Evolutionary conservation across 1,140 invertebrate species (phyloP), one percentile per base, ranked within the genome.

Genomic region (Drosophila lowei): DNA sequence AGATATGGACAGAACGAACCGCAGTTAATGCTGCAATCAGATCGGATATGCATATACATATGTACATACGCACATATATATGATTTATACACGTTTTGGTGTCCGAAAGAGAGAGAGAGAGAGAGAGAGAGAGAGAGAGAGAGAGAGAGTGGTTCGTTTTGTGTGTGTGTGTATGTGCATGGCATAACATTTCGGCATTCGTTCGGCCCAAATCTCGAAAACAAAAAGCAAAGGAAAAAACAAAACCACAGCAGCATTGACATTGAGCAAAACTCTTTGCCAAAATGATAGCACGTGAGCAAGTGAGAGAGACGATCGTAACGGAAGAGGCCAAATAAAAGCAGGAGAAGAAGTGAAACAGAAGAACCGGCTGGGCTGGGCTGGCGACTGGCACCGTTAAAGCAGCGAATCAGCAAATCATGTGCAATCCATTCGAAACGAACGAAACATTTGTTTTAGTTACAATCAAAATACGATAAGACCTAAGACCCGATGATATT

Each of bases 251-350:
- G 63, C 4, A 74, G 77, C 77, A 85, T 85, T 85, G 81, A 86
- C 81, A 86, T 86, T 85, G 81, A 74, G 56, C 58, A 62, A 74
- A 38, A 74, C 41, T 74, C 41, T 74, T 80, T 75, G 68, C 61
- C 77, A 85, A 85, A 70, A 52, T 28, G 66, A 52, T 28, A 63
- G 52, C 83, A 81, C 68, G 81, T 66, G 58, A 80, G 74, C 50
- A 52, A 80, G 74, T 50, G 52, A 58, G 63, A 44, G 50, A 66
- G 9, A 58, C 6, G 6, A 11, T 38, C 34, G 34, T 57, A 64
- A 48, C 16, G 50, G 62, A 55, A 56, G 30, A 42, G 30, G 34
- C 42, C 34, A 11, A 30, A 21, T 30, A 50, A 38, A 34, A 48
- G 28, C 52, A 7, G 9, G 11, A 11, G 18, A 57, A 54, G 30